Conservation (phyloP, 1,140 invertebrate species). For the Euura saliciscinereae region DNA sequence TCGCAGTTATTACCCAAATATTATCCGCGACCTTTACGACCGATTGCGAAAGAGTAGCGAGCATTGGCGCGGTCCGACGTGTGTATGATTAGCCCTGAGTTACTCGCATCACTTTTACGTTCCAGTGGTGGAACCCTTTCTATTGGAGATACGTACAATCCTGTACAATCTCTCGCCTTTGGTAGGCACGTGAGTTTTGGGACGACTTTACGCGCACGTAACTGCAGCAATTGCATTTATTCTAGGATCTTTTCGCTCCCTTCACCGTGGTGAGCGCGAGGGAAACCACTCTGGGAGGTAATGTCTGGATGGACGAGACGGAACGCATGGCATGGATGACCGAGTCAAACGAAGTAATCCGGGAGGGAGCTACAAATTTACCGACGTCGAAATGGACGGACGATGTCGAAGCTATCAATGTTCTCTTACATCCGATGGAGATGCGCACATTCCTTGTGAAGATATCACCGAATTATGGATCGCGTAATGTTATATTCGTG, state of each 20-base stretch:
- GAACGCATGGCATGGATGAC: slow-evolving; percentile 62
- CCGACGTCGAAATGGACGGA: slow-evolving; percentile 11
- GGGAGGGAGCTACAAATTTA: slow-evolving; percentile 13
- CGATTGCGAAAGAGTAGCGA: too few relatives aligned
- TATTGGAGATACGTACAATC: too few relatives aligned
- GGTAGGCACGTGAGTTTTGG: too few relatives aligned
- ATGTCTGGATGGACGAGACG: slow-evolving; percentile 66
- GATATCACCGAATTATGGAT: slow-evolving; percentile 11
- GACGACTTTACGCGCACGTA: slow-evolving; percentile 3
- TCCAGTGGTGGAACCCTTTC: too few relatives aligned
- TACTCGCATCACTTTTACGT: too few relatives aligned
- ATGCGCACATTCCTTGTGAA: slow-evolving; percentile 65
- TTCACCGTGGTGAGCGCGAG: slow-evolving; percentile 64
- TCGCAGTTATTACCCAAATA: too few relatives aligned
- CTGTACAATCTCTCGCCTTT: too few relatives aligned
- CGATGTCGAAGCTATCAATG: slow-evolving; percentile 34
- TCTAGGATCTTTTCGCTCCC: slow-evolving; percentile 62
- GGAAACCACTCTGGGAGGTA: slow-evolving; percentile 75
- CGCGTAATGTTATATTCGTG: too few relatives aligned
- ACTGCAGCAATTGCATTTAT: slow-evolving; percentile 27
- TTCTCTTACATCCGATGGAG: slow-evolving; percentile 67
- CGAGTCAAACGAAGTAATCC: slow-evolving; percentile 37
- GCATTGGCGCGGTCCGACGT: too few relatives aligned
- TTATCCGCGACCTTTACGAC: too few relatives aligned
- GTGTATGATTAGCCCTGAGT: too few relatives aligned